Base-by-base conservation (phyloP, 2,888 invertebrate species). In the Iphiclides podalirius region DNA sequence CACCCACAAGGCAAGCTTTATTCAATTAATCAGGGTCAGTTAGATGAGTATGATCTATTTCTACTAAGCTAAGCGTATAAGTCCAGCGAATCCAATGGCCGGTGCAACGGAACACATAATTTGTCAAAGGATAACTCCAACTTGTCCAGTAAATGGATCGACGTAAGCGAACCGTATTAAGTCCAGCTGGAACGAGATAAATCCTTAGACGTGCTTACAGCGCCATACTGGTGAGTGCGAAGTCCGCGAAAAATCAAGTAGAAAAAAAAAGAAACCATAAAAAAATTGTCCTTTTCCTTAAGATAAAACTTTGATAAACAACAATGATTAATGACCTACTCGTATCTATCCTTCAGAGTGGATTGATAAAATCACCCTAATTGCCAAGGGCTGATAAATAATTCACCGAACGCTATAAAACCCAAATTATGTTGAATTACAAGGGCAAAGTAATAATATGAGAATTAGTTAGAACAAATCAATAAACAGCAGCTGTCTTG, bases 121-220 rank as follows among this genome's bases (percentile, higher is more conserved):
- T 39, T 46, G 39, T 46, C 33, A 46, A 33, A 39, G 39, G 39
- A 33, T 20, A 38, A 20, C 38, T 39, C n/a, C 28, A 37, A 28
- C 13, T 37, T 31, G 28, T 37, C 16, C 9, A 17, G 16, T 9
- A 37, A 45, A 26, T 31, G 33, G 33, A 39, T 34, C 17, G 20
- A 15, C 23, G 1, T 31, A 31, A 11, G 34, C 33, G 46, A 14
- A 39, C 39, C 39, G 20, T 14, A 13, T 37, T 45, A 11, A 38
- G 33, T 17, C 11, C 11, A 14, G 35, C 4, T n/a, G 35, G 8
- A 15, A 4, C 23, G 38, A 39, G 23, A 46, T 46, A 46, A 39
- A 46, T 46, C 40, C 26, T 40, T 12, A 15, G 8, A 35, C 26
- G 23, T 13, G n/a, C 38, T n/a, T 11, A 8, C 11, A n/a, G 11